Evolutionary conservation across 2,113 vertebrate species (phyloP).

Genomic region (Sarotherodon lohbergeri): DNA sequence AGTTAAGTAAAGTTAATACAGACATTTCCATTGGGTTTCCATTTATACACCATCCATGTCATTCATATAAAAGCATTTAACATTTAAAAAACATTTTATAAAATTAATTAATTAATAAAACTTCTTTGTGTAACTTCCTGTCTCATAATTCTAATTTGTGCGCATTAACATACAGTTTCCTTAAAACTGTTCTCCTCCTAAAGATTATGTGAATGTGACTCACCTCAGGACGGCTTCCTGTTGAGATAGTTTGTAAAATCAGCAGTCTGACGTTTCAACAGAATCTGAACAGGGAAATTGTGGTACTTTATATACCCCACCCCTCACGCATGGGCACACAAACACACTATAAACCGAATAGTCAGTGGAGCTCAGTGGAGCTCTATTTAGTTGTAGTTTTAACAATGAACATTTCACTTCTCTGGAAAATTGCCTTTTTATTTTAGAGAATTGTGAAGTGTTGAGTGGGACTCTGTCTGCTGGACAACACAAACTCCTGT

Average conservation of each 20-base stretch:
- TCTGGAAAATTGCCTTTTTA: background rate
- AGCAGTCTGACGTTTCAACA: background rate
- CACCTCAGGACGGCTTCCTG: background rate
- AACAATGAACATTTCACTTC: rapidly evolving
- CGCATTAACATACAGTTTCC: too few relatives aligned
- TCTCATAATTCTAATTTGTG: too few relatives aligned
- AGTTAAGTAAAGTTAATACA: too few relatives aligned
- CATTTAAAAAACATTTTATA: too few relatives aligned
- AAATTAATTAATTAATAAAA: too few relatives aligned
- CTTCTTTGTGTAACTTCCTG: too few relatives aligned
- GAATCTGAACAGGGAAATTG: background rate
- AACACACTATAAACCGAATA: background rate
- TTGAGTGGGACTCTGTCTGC: background rate
- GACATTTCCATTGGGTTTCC: too few relatives aligned
- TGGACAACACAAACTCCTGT: background rate
- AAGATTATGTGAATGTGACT: background rate
- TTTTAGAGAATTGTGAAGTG: background rate
- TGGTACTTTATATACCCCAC: background rate
- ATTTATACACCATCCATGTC: too few relatives aligned
- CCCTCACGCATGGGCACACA: background rate
- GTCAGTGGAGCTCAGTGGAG: background rate
- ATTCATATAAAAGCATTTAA: too few relatives aligned
- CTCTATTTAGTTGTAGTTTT: background rate
- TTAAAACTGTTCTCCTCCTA: too few relatives aligned
- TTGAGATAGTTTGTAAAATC: background rate